Evolutionary conservation across 2,113 vertebrate genomes (phyloP).

Genomic region (Eleginops maclovinus): DNA sequence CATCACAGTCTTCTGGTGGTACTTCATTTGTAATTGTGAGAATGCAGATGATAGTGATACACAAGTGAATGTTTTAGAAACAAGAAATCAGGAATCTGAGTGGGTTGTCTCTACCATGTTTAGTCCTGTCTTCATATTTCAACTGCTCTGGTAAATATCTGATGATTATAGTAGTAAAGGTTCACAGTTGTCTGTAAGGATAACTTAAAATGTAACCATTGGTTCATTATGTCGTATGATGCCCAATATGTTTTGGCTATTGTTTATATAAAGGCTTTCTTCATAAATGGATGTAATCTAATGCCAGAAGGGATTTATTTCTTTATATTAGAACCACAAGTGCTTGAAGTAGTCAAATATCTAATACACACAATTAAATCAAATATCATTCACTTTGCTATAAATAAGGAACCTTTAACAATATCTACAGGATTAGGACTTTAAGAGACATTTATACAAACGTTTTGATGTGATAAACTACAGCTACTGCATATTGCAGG

Average conservation of each 20-base stretch:
- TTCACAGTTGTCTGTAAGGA: not conserved
- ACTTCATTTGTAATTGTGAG: not conserved
- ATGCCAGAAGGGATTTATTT: not conserved
- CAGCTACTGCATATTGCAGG: not conserved
- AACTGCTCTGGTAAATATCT: not conserved
- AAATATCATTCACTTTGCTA: not conserved
- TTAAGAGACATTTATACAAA: not conserved
- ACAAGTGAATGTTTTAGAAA: not conserved
- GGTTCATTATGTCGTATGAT: not conserved
- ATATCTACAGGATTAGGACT: not conserved
- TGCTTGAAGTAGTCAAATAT: not conserved
- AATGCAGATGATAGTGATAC: not conserved
- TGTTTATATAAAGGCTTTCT: not conserved
- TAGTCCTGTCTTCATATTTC: not conserved
- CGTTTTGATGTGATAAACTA: not conserved
- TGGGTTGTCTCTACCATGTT: slow-evolving; percentile 3
- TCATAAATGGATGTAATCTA: not conserved
- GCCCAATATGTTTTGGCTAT: not conserved
- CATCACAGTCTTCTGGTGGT: slow-evolving; percentile 14
- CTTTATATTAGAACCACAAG: not conserved
- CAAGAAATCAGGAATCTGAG: not conserved
- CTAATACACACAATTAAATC: not conserved
- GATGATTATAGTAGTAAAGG: not conserved
- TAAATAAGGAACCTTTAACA: not conserved
- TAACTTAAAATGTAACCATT: not conserved